Base-by-base conservation (phyloP, 2,888 invertebrate species). In the Heteropelma amictum region DNA sequence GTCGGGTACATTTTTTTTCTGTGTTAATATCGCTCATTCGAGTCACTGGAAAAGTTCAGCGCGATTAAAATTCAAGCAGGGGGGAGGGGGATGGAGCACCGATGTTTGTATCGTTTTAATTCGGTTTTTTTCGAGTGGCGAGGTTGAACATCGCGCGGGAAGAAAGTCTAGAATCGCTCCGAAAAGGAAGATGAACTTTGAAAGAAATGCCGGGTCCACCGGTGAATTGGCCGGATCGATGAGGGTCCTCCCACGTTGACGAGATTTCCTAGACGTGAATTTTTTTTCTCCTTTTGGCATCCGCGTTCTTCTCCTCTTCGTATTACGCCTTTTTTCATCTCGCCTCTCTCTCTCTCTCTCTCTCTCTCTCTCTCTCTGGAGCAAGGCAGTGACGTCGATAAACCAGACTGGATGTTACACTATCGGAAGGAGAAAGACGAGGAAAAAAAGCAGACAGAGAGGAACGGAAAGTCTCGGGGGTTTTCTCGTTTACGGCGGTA, bases 371-470 rank as follows among this genome's bases (percentile, higher is more conserved):
- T 65, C 80, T 78, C 68, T 77, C 77, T 76, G n/a, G n/a, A n/a
- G n/a, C 49, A 56, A 60, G 53, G 35, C 40, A 30, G 35, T 61
- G 73, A 56, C 61, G 63, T 63, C 56, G 60, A 28, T n/a, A n/a
- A n/a, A 54, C 61, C 38, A 74, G 65, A 63, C 72, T 64, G 79
- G 83, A 81, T 86, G 84, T 86, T 84, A 85, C 64, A 69, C 69
- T 51, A 58, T 83, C 81, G 83, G 81, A n/a, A 30, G 30, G 23
- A n/a, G 8, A 40, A 26, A 42, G 12, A 78, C n/a, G n/a, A n/a
- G 68, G 79, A 80, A 76, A 4, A n/a, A 28, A 58, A 28, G n/a
- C 21, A 30, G 12, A 38, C 33, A 77, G 67, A 79, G 81, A 77
- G 81, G 82, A 79, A 81, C 67, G 76, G 77, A 78, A 81, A 76